Evolutionary conservation across 2,113 vertebrate species (phyloP), one percentile per base, ranked within the genome.

Genomic region (Epinephelus cyanopodus): DNA sequence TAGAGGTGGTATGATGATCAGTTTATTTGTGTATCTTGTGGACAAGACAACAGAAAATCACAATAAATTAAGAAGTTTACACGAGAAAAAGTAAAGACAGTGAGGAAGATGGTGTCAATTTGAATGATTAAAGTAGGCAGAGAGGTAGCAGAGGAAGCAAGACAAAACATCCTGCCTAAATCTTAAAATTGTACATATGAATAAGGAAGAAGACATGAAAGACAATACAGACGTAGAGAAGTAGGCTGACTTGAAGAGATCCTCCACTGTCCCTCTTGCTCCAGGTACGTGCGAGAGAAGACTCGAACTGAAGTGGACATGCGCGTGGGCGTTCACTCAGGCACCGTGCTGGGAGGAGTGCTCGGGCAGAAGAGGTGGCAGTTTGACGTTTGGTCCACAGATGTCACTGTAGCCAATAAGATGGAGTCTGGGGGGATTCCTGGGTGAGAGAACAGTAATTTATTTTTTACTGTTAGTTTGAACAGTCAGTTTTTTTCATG

Each of bases 301-400:
- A 99, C 98, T 1, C 95, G 96, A 91, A 99, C 97, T 0, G 96
- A 96, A 0, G 98, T 99, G 92, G 97, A 99, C 95, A 99, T 99
- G 98, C 97, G 98, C 0, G 98, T 99, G 1, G 98, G 98, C 0
- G 98, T 99, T 52, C 98, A 99, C 94, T 97, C 97, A 0, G 98
- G 98, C 47, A 97, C 97, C 0, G 98, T 99, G 74, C 95, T 99
- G 74, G 98, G 98, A 0, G 98, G 98, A 0, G 98, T 99, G 17
- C 95, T 99, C 19, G 98, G 98, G 21, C 98, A 99, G 95, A 99
- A 97, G 86, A 96, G 97, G 50, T 99, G 98, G 98, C 98, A 99
- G 91, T 99, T 98, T 7, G 98, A 99, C 0, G 98, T 99, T 37
- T 99, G 98, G 98, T 99, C 98, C 48, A 99, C 98, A 0, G 98